Evolutionary conservation across 1,140 invertebrate species (phyloP), one percentile per base, ranked within the genome.

Genomic region (Procambarus virginalis): DNA sequence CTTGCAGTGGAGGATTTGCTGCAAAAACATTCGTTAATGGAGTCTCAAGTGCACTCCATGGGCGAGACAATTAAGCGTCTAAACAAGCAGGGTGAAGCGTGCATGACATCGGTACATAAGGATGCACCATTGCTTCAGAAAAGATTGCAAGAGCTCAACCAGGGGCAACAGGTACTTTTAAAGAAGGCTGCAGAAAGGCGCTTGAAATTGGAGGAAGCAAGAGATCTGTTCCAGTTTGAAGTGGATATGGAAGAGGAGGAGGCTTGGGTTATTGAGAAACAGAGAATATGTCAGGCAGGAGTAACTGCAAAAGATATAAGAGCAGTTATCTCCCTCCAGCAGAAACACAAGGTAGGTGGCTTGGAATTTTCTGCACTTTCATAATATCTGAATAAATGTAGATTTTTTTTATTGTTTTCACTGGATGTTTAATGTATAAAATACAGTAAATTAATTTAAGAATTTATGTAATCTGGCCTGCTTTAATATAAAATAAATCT

Each of bases 221-320:
- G 98, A 91, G 97, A 98, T 93, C 98, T 98, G 93, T 99, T 97
- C 93, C 98, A 99, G 93, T 99, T 99, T 94, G 95, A 99, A 82
- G 98, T 95, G 86, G 98, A 99, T 93, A 97, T 98, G 92, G 97
- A 97, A 91, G 97, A 98, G 92, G 98, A 99, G 94, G 98, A 98
- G 94, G 96, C 97, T 0, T 99, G 98, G 97, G 94, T 99, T 46
- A 96, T 97, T 10, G 98, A 99, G 93, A 98, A 98, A 93, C 97
- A 99, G 93, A 94, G 97, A 14, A 97, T 99, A 91, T 99, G 98
- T 93, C 96, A 96, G 92, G 96, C 97, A 8, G 97, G 97, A 17
- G 96, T 98, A n/a, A 96, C 97, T 0, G 98, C 97, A 1, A 99
- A 99, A 94, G 98, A 99, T 94, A 94, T 99, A 34, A 95, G 97